Conservation (phyloP, 2,113 vertebrate species). For the Syngnathoides biaculeatus region DNA sequence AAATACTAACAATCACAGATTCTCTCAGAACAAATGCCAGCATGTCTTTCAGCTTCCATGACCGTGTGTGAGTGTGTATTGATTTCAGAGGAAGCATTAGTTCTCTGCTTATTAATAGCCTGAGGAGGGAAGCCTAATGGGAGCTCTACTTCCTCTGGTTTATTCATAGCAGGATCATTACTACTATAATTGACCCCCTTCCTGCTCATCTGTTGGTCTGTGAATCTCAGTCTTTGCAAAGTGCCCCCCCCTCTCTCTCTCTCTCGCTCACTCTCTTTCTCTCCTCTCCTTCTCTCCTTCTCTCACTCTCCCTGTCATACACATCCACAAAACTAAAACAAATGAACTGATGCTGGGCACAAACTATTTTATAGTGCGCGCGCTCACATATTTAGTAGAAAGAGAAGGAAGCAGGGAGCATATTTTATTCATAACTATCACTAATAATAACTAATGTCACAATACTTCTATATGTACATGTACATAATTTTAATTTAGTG, state of each 20-base stretch:
- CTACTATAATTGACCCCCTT: slow-evolving; percentile 49
- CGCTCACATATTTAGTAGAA: not conserved
- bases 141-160: slow-evolving; percentile 62
- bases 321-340: slow-evolving; percentile 3
- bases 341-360: not conserved
- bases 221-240: slow-evolving; percentile 11
- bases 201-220: slow-evolving; percentile 37
- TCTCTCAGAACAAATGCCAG: slow-evolving; percentile 33
- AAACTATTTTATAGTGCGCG: not conserved
- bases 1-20: not conserved
- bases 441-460: not conserved
- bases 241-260: not conserved
- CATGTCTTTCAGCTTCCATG: slow-evolving; percentile 39
- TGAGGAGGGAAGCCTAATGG: slow-evolving; percentile 54
- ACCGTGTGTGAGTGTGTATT: slow-evolving; percentile 43
- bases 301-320: not conserved
- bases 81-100: slow-evolving; percentile 55
- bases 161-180: slow-evolving; percentile 69
- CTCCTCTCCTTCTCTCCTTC: not conserved
- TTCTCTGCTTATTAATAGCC: slow-evolving; percentile 64
- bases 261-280: not conserved
- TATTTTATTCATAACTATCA: not conserved
- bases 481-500: not conserved
- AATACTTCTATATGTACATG: not conserved
- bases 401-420: not conserved